Evolutionary conservation across 2,113 vertebrate species (phyloP), one percentile per base, ranked within the genome.

Genomic region (Eulemur macaco): DNA sequence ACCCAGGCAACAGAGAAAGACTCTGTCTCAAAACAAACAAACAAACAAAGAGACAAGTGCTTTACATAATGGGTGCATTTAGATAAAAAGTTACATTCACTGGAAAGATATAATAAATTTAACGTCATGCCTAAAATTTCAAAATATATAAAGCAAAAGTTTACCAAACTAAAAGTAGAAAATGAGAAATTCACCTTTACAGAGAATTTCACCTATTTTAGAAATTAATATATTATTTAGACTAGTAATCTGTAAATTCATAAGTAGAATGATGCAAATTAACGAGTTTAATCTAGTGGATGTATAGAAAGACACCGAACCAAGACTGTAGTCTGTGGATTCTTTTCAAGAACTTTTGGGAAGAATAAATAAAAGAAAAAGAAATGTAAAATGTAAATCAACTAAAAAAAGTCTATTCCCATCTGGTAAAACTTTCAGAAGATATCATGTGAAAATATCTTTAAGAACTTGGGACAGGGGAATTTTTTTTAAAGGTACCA

Each of bases 71-170:
- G 73, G n/a, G 17, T 37, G 68, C 15, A 69, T 63, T 91, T n/a
- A 88, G 12, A 68, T 76, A 25, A 90, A 90, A 91, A 45, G 31
- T 50, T 74, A 69, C 34, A 89, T 66, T 80, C 7, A 85, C 15
- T 85, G 91, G n/a, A 73, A 91, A 80, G 6, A 23, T 27, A 23
- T 64, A 69, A 45, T 2, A 95, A 90, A 95, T 74, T 64, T 66
- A 81, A 60, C 76, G 1, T 60, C 80, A 8, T 71, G 56, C 23
- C 54, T 52, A 89, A 73, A 81, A 86, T 80, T 3, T 1, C 45
- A 93, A 95, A 84, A 91, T 50, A 90, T 12, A 14, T 27, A 60
- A 91, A 87, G 39, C 58, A 78, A 88, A 93, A 94, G 42, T 8
- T 60, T 56, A 60, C n/a, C 66, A 76, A 90, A 84, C 8, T 66